Conservation (phyloP, 2,797 vertebrate species). For the Trachops cirrhosus region DNA sequence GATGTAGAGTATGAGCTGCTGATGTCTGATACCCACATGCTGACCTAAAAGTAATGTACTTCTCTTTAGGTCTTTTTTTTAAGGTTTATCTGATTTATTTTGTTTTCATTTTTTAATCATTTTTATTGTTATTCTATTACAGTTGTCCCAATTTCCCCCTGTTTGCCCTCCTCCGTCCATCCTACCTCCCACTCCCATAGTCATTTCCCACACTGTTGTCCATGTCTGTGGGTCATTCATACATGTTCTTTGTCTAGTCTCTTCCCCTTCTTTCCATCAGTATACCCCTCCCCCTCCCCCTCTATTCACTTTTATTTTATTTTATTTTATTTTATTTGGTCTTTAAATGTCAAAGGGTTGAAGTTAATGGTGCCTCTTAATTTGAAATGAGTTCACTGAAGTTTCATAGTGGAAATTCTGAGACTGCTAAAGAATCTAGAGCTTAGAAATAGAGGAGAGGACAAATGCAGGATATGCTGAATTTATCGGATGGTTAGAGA, state of each 20-base stretch:
- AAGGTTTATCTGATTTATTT: not conserved
- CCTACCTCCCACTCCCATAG: no score
- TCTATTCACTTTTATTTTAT: not conserved
- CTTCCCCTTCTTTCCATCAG: no score
- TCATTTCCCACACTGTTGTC: no score
- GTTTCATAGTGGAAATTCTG: slow-evolving; percentile 21
- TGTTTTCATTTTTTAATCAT: not conserved
- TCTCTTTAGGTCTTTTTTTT: slow-evolving; percentile 43
- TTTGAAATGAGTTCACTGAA: slow-evolving; percentile 53
- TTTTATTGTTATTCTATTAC: no score
- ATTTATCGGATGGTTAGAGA: slow-evolving; percentile 48
- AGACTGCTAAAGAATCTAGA: not conserved
- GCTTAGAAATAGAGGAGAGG: slow-evolving; percentile 33
- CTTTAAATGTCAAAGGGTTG: slow-evolving; percentile 72
- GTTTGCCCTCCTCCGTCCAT: no score
- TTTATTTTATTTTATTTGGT: slow-evolving; percentile 39
- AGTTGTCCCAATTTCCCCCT: no score
- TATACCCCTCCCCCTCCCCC: no score
- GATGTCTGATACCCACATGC: slow-evolving; percentile 29
- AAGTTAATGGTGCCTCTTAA: slow-evolving; percentile 63
- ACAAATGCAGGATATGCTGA: not conserved
- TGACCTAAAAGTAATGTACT: slow-evolving; percentile 54
- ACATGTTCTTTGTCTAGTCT: no score
- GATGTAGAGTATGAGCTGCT: slow-evolving; percentile 68
- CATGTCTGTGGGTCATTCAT: no score